Base-by-base conservation (phyloP, 1,140 invertebrate species). In the Drosophila auraria region DNA sequence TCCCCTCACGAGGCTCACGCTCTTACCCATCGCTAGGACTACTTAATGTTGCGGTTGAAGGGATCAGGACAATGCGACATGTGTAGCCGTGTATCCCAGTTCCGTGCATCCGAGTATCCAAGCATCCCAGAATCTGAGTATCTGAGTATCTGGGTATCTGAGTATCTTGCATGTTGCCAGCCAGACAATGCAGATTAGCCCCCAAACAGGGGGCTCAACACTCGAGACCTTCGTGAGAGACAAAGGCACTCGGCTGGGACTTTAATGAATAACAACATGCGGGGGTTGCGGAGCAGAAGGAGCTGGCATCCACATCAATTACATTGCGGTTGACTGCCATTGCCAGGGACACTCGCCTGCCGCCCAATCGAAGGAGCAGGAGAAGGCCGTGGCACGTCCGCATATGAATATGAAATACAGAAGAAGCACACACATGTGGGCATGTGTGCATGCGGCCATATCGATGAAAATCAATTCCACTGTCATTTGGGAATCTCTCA, bases 181-280 rank as follows among this genome's bases (percentile, higher is more conserved):
- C 68, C 60, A 75, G 83, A 83, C 80, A 87, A 83, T 83, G 53
- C 59, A 87, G 80, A 87, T 87, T 87, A 87, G 83, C 83, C 63
- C 56, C 58, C 59, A 42, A 47, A 47, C 33, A 15, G 36, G 54
- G 58, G 42, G n/a, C 30, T 40, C 42, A 38, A 15, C 74, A 78
- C 75, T 78, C 54, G 75, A 78, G 75, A 78, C 75, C 74, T 44
- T 51, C 57, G 71, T 60, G 47, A 51, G 58, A 65, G 63, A 74
- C 74, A 83, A 80, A 84, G 53, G 66, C 72, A 62, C 62, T 87
- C 61, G 68, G 47, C 68, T 66, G 70, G 68, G 83, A 87, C 82
- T 87, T 78, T 87, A 87, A 83, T 87, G 76, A 87, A 87, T 87
- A 80, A 80, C 63, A 82, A 73, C 75, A 69, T 45, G 57, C 38